Evolutionary conservation across 2,888 invertebrate species (phyloP), one percentile per base, ranked within the genome.

Genomic region (Pristionchus fissidentatus): DNA sequence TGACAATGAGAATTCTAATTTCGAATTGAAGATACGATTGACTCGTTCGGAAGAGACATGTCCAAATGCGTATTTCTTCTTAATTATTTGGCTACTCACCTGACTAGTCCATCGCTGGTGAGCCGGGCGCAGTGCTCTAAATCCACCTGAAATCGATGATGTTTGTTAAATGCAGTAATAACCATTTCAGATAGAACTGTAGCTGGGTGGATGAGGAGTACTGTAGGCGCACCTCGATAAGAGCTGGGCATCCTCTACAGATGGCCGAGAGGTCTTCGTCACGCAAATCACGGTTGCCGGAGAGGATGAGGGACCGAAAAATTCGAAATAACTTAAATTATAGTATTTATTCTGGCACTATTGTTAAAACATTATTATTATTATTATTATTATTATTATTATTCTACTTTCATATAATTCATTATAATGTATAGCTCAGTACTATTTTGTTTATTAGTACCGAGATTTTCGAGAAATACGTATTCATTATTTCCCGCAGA

Each of bases 161-260:
- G n/a, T 43, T 43, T 41, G 0, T 0, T 26, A n/a, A 43, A 41
- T 1, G 55, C n/a, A 66, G 22, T 38, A 35, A 35, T 35, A 38
- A 66, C 8, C 32, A 29, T 26, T 26, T 66, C 35, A 49, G 52
- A 49, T 10, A 49, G 13, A 49, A 49, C 52, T 49, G 52, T n/a
- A n/a, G n/a, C n/a, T n/a, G n/a, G n/a, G n/a, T n/a, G n/a, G n/a
- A n/a, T n/a, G n/a, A n/a, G n/a, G n/a, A n/a, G n/a, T 32, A 38
- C 35, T 7, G 66, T 66, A 66, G 26, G 1, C 49, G 29, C 26
- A 77, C 77, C 57, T 79, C 79, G 32, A 79, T 41, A 5, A 81
- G 43, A 15, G 81, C 81, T 1, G 81, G 81, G 15, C 81, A 81
- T 43, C 62, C 81, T n/a, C 46, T 41, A 46, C 81, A 81, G 29